Base-by-base conservation (phyloP, 2,113 vertebrate species). In the Hirundichthys speculiger region DNA sequence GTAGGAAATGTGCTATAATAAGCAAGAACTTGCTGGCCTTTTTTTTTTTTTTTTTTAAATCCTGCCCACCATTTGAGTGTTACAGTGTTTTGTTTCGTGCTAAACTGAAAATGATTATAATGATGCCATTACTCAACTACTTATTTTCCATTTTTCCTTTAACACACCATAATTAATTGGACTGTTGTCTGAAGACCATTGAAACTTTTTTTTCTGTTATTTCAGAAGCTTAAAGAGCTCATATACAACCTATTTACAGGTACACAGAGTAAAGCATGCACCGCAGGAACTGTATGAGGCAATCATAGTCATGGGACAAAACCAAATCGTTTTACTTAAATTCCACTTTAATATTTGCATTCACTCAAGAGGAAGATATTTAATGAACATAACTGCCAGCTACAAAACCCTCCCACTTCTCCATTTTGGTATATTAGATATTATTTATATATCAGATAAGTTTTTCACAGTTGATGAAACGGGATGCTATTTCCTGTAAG, bases 1-100 rank as follows among this genome's bases (percentile, higher is more conserved):
- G 60, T 79, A 87, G 73, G 80, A 88, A 87, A 79, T 77, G 56
- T 80, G 73, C 53, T 66, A 52, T 69, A 82, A 67, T 64, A 59
- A 82, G 69, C 69, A 48, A 77, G 55, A 80, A 64, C 73, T 71
- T 20, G 38, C 69, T 48, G 18, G 59, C 34, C 50, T 75, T 67
- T 57, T 41, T 16, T 13, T 60, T 51, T 69, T 75, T 67, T 57
- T 41, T 16, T 13, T 60, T 51, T 69, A 58, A 75, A 55, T 27
- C 0, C 53, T n/a, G 52, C 30, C 30, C 45, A 51, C 25, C 38
- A 14, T n/a, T 0, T 69, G 42, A 69, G 18, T 54, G 64, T 57
- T 46, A 47, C 7, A 15, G 48, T 70, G 60, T 64, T 51, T 49
- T 46, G 60, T 46, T 34, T 20, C 18, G 52, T 60, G 38, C 52